These are phyloP conservation scores for Thalassarche chlororhynchos DNA, from an alignment of 2,113 vertebrate species.

Conservation along the genomic window DNA sequence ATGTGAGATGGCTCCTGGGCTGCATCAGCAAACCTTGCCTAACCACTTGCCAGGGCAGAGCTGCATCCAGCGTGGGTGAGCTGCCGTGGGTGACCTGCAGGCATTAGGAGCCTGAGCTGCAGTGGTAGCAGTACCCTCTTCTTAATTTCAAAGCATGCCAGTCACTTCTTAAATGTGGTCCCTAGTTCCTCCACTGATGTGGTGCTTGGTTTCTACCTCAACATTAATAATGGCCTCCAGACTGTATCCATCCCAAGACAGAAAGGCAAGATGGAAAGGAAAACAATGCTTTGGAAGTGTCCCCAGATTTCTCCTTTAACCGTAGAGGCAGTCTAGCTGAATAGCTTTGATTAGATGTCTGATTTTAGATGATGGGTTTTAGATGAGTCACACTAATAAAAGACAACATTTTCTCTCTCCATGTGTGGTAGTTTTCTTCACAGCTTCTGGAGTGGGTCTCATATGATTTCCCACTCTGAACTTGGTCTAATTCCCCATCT, in stretches of 20 bases:
- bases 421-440: background rate
- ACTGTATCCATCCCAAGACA: background rate
- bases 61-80: background rate
- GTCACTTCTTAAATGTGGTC: background rate
- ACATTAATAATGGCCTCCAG: background rate
- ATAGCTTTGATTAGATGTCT: background rate
- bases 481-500: background rate
- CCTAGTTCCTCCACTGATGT: background rate
- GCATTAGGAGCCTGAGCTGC: no score
- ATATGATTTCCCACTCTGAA: background rate
- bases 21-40: background rate
- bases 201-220: background rate
- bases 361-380: background rate
- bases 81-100: no score
- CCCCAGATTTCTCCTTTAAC: background rate
- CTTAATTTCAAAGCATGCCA: background rate
- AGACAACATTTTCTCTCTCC: background rate
- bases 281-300: background rate
- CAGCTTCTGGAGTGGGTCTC: background rate
- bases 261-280: background rate
- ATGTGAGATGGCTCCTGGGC: accelerated
- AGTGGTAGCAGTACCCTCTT: background rate
- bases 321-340: background rate
- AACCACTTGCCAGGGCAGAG: accelerated
- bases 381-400: background rate